Percentiles rank a stretch among this genome's conserved stretches.
Conservation (phyloP, 2,888 invertebrate species). For the Odontomyia ornata region DNA sequence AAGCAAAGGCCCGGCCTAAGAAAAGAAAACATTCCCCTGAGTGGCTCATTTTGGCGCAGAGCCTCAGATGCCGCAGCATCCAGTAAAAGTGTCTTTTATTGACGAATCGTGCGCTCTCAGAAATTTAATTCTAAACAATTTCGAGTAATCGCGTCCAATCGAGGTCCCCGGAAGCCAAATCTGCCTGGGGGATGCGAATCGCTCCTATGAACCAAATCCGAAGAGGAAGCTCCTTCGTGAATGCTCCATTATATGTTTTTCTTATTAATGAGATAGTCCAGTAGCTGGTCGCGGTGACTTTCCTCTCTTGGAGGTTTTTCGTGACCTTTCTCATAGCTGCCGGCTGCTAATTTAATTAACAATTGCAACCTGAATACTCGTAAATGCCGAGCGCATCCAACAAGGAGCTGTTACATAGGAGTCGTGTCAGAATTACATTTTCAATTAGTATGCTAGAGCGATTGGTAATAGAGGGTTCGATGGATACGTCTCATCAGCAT, state of each 20-base stretch:
- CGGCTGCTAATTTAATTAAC: conserved; percentile 38
- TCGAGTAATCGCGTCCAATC: conserved; percentile 41
- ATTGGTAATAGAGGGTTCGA: neutral
- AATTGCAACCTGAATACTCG: conserved; percentile 1
- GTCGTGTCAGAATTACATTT: conserved; percentile 12
- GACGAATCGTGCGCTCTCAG: conserved; percentile 45
- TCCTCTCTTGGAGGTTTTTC: conserved; percentile 49
- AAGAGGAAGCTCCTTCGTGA: conserved; percentile 41
- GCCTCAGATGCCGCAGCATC: neutral
- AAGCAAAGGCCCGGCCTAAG: conserved; percentile 20
- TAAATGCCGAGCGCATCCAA: neutral
- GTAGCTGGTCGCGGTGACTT: conserved; percentile 38
- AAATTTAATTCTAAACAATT: conserved; percentile 48
- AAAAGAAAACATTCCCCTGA: conserved; percentile 38
- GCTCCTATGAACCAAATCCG: conserved; percentile 17
- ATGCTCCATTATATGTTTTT: conserved; percentile 7
- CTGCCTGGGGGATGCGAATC: neutral
- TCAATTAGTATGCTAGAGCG: neutral
- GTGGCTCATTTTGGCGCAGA: neutral
- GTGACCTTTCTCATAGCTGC: conserved; percentile 47
- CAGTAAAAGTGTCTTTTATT: conserved; percentile 48
- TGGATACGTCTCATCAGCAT: neutral
- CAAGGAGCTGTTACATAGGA: neutral
- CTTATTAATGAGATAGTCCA: conserved; percentile 27
- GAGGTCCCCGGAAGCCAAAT: conserved; percentile 38